Percentiles rank a stretch among this genome's conserved stretches.
Evolutionary conservation across 2,888 invertebrate genomes (phyloP).

Genomic region (Apodemia zela): DNA sequence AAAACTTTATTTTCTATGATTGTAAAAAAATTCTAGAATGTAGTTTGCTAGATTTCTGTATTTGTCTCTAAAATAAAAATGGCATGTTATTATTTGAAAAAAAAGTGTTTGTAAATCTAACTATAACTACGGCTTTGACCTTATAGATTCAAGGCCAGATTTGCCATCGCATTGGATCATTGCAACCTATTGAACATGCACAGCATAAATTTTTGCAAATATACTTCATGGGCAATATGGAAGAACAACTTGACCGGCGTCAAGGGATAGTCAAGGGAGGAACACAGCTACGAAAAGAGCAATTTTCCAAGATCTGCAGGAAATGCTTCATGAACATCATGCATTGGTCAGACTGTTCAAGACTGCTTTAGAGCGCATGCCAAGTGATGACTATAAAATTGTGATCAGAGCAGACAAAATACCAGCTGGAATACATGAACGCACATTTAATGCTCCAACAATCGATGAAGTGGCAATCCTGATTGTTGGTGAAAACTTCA

Average conservation of each 20-base stretch:
- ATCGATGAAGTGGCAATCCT: constrained; percentile 29
- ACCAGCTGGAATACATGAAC: constrained; percentile 27
- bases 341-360: background rate
- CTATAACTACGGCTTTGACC: constrained; percentile 22
- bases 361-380: constrained; percentile 30
- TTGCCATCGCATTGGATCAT: constrained; percentile 37
- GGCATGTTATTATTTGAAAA: background rate
- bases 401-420: constrained; percentile 37
- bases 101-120: background rate
- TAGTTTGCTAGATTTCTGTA: background rate
- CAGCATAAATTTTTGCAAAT: constrained; percentile 38
- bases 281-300: constrained; percentile 34
- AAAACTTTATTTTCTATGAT: background rate
- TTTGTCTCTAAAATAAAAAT: constrained; percentile 1
- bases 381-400: constrained; percentile 39
- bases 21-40: background rate
- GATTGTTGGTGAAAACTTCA: constrained; percentile 26
- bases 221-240: constrained; percentile 39
- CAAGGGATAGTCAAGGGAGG: no score
- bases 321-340: constrained; percentile 35
- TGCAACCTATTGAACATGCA: constrained; percentile 35
- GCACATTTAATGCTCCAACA: constrained; percentile 28
- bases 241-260: constrained; percentile 37
- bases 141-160: constrained; percentile 36
- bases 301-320: constrained; percentile 38